Conservation (phyloP, 2,113 vertebrate species). For the Tor tambroides region DNA sequence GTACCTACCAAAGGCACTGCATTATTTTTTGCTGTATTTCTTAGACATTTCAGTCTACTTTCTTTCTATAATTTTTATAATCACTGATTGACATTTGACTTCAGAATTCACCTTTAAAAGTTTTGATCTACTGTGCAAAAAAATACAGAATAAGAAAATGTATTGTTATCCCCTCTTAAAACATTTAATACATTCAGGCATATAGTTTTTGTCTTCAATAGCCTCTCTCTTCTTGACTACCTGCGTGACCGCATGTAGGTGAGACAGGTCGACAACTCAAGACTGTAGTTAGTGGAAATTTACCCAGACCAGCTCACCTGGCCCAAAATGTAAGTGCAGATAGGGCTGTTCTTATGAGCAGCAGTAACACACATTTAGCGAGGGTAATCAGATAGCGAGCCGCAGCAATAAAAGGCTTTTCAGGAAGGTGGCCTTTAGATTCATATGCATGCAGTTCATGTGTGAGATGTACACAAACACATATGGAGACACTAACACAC, state of each 20-base stretch:
- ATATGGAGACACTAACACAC: constrained; percentile 10
- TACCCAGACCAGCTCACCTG: constrained; percentile 64
- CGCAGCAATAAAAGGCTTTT: constrained; percentile 54
- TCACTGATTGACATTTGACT: neutral
- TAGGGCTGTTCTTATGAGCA: constrained; percentile 60
- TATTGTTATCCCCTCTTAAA: neutral
- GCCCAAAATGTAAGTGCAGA: constrained; percentile 47
- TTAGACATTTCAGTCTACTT: neutral
- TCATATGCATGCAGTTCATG: constrained; percentile 41
- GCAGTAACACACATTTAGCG: constrained; percentile 62
- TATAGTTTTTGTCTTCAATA: neutral
- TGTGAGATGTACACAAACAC: constrained; percentile 16
- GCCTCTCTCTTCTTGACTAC: constrained; percentile 2
- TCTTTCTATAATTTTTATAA: neutral
- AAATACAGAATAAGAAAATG: constrained; percentile 5
- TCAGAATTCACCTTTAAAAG: neutral
- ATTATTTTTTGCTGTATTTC: neutral
- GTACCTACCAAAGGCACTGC: too few relatives aligned
- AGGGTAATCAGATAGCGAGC: constrained; percentile 57
- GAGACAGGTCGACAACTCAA: constrained; percentile 71
- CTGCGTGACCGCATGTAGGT: neutral
- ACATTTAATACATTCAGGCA: neutral
- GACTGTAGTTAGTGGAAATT: constrained; percentile 76
- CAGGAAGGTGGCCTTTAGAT: constrained; percentile 46
- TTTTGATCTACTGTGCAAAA: neutral